Evolutionary conservation across 1,140 invertebrate genomes (phyloP).

Genomic region (Sweltsa coloradensis): DNA sequence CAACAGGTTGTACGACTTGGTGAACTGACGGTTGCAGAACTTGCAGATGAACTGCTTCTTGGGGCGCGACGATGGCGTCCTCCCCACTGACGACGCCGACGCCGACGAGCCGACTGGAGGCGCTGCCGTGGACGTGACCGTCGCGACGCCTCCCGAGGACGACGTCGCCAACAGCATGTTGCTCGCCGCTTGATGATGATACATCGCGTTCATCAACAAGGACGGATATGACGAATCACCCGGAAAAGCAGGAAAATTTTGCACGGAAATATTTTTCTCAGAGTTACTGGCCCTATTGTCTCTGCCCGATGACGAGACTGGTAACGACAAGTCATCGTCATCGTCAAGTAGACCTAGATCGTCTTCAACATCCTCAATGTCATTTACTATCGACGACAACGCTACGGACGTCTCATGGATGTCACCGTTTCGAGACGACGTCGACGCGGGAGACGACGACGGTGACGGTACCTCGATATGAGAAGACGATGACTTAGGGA

Average conservation of each 20-base stretch:
- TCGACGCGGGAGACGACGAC: slow-evolving; percentile 32
- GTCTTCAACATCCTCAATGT: slow-evolving; percentile 46
- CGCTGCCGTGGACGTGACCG: slow-evolving; percentile 16
- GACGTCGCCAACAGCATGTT: slow-evolving; percentile 20
- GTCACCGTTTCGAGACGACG: slow-evolving; percentile 31
- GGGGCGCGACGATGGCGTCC: slow-evolving; percentile 42
- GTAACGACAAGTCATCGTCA: slow-evolving; percentile 39
- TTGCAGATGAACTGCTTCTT: slow-evolving; percentile 71
- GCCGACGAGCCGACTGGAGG: slow-evolving; percentile 14
- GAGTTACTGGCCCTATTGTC: slow-evolving; percentile 1
- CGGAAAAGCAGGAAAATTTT: slow-evolving; percentile 35
- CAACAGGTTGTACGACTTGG: slow-evolving; percentile 94
- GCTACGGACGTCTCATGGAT: no score
- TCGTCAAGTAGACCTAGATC: slow-evolving; percentile 42
- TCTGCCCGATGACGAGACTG: slow-evolving; percentile 29
- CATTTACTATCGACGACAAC: slow-evolving; percentile 45
- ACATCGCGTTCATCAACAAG: slow-evolving; percentile 43
- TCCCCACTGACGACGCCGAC: slow-evolving; percentile 28
- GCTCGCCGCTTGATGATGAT: slow-evolving; percentile 38
- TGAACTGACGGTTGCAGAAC: slow-evolving; percentile 93
- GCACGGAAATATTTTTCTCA: slow-evolving; percentile 27
- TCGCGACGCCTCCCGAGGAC: no score
- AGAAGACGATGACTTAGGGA: slow-evolving; percentile 14
- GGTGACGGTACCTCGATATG: slow-evolving; percentile 16
- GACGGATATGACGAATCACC: slow-evolving; percentile 43